phyloP scores from a whole-genome alignment of 2,888 invertebrate species.

The Melieria picta region DNA sequence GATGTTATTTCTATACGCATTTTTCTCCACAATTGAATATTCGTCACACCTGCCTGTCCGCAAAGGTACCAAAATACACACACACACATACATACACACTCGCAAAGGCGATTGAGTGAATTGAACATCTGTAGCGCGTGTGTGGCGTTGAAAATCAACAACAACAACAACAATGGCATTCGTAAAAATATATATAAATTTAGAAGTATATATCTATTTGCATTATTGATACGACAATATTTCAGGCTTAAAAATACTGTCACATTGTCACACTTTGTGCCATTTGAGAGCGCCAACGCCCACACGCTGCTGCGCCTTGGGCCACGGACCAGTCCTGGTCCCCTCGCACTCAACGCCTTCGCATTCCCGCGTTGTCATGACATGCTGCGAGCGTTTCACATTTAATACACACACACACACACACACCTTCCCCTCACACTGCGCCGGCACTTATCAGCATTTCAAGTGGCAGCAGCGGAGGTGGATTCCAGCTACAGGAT shows the following conservation, averaged over 20 bases:
- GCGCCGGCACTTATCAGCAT: slow-evolving; percentile 13
- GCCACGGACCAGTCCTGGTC: too few relatives aligned
- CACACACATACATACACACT: too few relatives aligned
- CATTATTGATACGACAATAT: slow-evolving; percentile 30
- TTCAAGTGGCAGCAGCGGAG: slow-evolving; percentile 16
- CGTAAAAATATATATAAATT: neutral
- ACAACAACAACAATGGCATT: too few relatives aligned
- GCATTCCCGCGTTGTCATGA: slow-evolving; percentile 1
- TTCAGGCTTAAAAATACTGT: slow-evolving; percentile 28
- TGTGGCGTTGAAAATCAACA: too few relatives aligned
- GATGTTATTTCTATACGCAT: too few relatives aligned
- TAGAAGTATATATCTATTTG: slow-evolving; percentile 14
- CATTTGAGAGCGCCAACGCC: neutral
- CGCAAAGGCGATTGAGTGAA: too few relatives aligned
- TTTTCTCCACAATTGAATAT: too few relatives aligned
- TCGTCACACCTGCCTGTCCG: too few relatives aligned
- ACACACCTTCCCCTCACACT: neutral
- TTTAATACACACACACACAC: slow-evolving; percentile 24
- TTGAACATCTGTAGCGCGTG: too few relatives aligned
- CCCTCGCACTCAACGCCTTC: too few relatives aligned
- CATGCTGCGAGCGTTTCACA: slow-evolving; percentile 15
- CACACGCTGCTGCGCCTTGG: too few relatives aligned
- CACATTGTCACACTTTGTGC: slow-evolving; percentile 23
- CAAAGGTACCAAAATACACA: too few relatives aligned
- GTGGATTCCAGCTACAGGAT: neutral